Base-by-base conservation (phyloP, 2,113 vertebrate species). In the Myocastor coypus region DNA sequence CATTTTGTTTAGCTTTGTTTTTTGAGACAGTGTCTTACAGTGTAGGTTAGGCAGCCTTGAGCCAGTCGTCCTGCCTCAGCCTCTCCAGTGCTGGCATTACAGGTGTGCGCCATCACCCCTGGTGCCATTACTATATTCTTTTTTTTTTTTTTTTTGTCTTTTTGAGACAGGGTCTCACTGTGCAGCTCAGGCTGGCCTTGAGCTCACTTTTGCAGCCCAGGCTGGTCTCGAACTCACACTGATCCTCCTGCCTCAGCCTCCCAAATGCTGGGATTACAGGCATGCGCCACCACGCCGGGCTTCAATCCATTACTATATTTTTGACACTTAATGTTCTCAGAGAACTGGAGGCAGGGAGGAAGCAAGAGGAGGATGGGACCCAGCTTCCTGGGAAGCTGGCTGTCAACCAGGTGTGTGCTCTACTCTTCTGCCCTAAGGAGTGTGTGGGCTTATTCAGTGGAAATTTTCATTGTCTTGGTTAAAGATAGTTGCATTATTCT, bases 401-500 rank as follows among this genome's bases (percentile, higher is more conserved):
- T 77, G 30, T 77, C 52, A 22, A 26, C 57, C 13, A 28, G 11
- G 10, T 66, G n/a, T 61, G 17, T 24, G 17, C 0, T 12, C 13
- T 14, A n/a, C 0, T 50, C 77, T 81, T 83, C 68, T 83, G 34
- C 32, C 75, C 40, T 80, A 24, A 89, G 63, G 24, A 93, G 46
- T 42, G 0, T 71, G 13, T 80, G 59, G 16, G 34, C 78, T 80
- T 68, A 84, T 13, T 81, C 61, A 7, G 2, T 88, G 37, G 86
- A 68, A 88, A 55, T 83, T 83, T 83, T 73, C 46, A 7, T 83
- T 69, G 82, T 86, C 26, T 94, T 85, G 40, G 20, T 66, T 89
- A 91, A 5, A 85, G n/a, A 59, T 90, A 77, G 42, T 92, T 87
- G 71, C 17, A 52, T 71, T 37, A 86, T 92, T 96, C 42, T 71